Evolutionary conservation across 2,888 invertebrate species (phyloP).

Genomic region (Pelosia muscerda): DNA sequence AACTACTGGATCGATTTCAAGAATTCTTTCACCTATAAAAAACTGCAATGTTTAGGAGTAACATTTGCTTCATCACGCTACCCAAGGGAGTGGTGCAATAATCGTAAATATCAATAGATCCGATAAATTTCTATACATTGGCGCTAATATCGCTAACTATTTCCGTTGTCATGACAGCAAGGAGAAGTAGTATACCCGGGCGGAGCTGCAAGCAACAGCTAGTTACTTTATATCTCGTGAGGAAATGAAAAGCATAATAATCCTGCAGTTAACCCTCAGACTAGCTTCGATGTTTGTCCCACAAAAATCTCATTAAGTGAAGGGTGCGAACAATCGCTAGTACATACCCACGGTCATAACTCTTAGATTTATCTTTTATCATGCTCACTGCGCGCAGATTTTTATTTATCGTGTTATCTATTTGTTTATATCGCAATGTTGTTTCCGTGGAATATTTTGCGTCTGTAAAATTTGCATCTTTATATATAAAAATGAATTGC

Average conservation of each 20-base stretch:
- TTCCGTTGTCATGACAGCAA: too few relatives aligned
- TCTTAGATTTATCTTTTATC: constrained; percentile 29
- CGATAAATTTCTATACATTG: too few relatives aligned
- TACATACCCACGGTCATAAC: constrained; percentile 22
- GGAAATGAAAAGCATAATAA: neutral
- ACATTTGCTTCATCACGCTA: too few relatives aligned
- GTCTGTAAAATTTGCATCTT: neutral
- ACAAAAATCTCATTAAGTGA: constrained; percentile 40
- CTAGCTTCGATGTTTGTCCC: constrained; percentile 16
- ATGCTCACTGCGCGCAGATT: constrained; percentile 16
- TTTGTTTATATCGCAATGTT: neutral
- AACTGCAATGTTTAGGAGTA: too few relatives aligned
- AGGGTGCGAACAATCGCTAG: constrained; percentile 24
- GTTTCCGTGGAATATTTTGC: neutral
- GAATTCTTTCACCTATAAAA: too few relatives aligned
- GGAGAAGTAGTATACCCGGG: too few relatives aligned
- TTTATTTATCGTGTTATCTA: constrained; percentile 10
- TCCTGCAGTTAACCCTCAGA: neutral
- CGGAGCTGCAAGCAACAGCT: too few relatives aligned
- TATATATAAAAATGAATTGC: too few relatives aligned
- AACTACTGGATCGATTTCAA: too few relatives aligned
- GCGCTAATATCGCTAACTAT: too few relatives aligned
- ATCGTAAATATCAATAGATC: too few relatives aligned
- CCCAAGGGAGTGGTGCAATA: too few relatives aligned
- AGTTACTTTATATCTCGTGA: constrained; percentile 3